These are phyloP conservation scores for Meiosimyza decipiens DNA, from an alignment of 2,888 invertebrate species.

Conservation along the genomic window DNA sequence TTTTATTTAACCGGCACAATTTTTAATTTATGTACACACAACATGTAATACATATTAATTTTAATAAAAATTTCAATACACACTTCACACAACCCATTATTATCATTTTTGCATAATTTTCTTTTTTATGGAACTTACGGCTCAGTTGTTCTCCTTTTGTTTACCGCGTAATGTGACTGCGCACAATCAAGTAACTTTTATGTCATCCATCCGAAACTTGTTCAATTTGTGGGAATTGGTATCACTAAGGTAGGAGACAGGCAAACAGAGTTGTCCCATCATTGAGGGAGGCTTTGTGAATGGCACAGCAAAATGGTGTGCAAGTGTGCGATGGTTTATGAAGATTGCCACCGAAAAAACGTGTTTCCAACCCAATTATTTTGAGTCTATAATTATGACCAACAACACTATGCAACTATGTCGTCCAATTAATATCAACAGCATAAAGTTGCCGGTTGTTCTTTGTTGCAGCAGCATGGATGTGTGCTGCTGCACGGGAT, in stretches of 20 bases:
- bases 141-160: too few species aligned
- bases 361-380: slow-evolving; percentile 60
- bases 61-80: slow-evolving; percentile 28
- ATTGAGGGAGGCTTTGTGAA: too few species aligned
- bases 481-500: not conserved
- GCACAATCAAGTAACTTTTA: too few species aligned
- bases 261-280: too few species aligned
- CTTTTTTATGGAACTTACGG: too few species aligned
- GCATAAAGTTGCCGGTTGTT: slow-evolving; percentile 39
- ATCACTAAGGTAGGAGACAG: too few species aligned
- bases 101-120: not conserved
- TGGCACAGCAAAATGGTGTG: too few species aligned
- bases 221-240: too few species aligned
- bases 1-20: not conserved
- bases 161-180: too few species aligned
- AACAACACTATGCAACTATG: slow-evolving; percentile 63
- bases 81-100: slow-evolving; percentile 27
- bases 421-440: slow-evolving; percentile 65
- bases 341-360: slow-evolving; percentile 51
- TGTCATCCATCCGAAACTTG: too few species aligned
- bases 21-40: slow-evolving; percentile 30
- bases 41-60: slow-evolving; percentile 33
- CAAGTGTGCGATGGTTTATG: slow-evolving; percentile 38
- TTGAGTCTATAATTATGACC: slow-evolving; percentile 62
- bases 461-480: not conserved